phyloP scores from a whole-genome alignment of 53 echinoderm and acorn worm species.

The Apostichopus leukothele region DNA sequence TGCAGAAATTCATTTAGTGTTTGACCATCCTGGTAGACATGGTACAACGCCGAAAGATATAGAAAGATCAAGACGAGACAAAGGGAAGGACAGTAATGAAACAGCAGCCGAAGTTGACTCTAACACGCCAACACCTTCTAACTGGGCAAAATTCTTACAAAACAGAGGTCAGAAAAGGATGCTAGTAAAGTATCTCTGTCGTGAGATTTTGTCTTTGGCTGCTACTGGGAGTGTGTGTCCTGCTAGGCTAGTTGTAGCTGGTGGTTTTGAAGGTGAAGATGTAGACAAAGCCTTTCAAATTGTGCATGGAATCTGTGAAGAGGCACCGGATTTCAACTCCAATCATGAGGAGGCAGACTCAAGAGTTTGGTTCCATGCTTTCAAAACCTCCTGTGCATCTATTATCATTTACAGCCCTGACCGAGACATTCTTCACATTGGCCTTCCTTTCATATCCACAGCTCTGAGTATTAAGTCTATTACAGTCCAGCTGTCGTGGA shows the following conservation, averaged over 20 bases:
- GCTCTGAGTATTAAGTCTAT: neutral
- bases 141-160: slow-evolving; percentile 12
- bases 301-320: neutral
- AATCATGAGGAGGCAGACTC: slow-evolving; percentile 62
- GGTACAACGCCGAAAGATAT: slow-evolving; percentile 47
- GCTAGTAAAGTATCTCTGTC: slow-evolving; percentile 28
- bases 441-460: slow-evolving; percentile 39
- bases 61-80: slow-evolving; percentile 44
- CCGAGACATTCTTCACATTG: slow-evolving; percentile 53
- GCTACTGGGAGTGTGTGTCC: neutral
- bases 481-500: slow-evolving; percentile 33
- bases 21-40: slow-evolving; percentile 43
- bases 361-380: slow-evolving; percentile 56
- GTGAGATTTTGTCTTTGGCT: neutral
- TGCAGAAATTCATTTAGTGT: slow-evolving; percentile 34
- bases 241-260: slow-evolving; percentile 15
- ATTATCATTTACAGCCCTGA: slow-evolving; percentile 57
- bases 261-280: slow-evolving; percentile 52
- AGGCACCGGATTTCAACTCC: slow-evolving; percentile 1
- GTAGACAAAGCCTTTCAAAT: slow-evolving; percentile 39
- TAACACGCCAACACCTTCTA: neutral
- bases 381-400: neutral
- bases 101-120: neutral
- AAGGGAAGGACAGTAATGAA: neutral
- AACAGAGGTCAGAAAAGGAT: slow-evolving; percentile 16